phyloP scores from a whole-genome alignment of 2,797 vertebrate species.

The Rhinella marina region DNA sequence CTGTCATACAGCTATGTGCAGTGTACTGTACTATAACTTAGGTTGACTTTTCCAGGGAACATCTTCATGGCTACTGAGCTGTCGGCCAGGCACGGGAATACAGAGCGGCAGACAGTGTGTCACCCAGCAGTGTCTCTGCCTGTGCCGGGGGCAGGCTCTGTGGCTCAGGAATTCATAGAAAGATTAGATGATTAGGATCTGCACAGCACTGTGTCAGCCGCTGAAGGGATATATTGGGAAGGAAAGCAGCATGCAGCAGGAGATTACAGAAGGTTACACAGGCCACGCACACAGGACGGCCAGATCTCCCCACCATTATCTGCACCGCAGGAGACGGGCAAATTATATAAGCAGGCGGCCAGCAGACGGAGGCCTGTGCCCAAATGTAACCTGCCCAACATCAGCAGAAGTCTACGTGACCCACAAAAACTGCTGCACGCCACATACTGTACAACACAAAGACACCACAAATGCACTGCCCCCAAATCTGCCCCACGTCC shows the following conservation, averaged over 20 bases:
- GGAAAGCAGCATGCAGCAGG: constrained; percentile 37
- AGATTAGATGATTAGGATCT: constrained; percentile 57
- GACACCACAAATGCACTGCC: too few relatives aligned
- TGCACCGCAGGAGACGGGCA: neutral
- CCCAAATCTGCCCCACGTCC: too few relatives aligned
- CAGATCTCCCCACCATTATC: constrained; percentile 4
- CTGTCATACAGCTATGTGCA: too few relatives aligned
- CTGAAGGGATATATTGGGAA: constrained; percentile 32
- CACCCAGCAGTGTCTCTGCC: constrained; percentile 1
- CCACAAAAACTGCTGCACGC: too few relatives aligned
- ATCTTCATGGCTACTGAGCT: too few relatives aligned
- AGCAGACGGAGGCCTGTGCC: neutral
- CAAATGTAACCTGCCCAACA: neutral
- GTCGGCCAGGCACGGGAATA: neutral
- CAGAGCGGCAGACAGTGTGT: neutral
- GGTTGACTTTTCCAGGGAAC: too few relatives aligned
- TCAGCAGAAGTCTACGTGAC: too few relatives aligned
- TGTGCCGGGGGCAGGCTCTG: neutral
- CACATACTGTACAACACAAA: too few relatives aligned
- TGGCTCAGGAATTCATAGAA: constrained; percentile 48
- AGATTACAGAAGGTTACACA: constrained; percentile 47
- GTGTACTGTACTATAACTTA: too few relatives aligned
- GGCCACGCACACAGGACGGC: constrained; percentile 1
- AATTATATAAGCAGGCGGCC: neutral
- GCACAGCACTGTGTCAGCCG: constrained; percentile 23